A percentile compares a stretch with the other conserved stretches of the same genome.
These are phyloP conservation scores for Anguilla japonica DNA, from an alignment of 2,113 vertebrate genomes.

Conservation along the genomic window DNA sequence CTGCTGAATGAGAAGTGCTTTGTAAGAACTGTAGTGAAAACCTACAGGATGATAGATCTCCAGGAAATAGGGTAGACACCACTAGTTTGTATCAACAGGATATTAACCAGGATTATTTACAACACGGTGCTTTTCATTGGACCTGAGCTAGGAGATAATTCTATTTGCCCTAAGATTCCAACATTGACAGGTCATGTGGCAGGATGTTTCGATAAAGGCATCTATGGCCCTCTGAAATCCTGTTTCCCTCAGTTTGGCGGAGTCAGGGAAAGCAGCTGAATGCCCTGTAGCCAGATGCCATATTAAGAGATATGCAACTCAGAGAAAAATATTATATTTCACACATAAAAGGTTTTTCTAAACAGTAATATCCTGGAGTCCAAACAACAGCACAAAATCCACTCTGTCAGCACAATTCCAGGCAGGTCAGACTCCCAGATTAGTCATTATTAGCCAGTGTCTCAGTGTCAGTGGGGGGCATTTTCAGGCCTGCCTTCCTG, in stretches of 20 bases:
- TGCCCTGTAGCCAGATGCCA: background rate
- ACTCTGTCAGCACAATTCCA: slow-evolving; percentile 26
- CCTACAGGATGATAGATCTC: too few relatives aligned
- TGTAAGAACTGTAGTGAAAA: too few relatives aligned
- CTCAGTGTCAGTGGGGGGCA: background rate
- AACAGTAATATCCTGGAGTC: background rate
- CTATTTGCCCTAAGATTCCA: background rate
- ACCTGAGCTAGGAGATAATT: background rate
- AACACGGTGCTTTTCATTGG: background rate
- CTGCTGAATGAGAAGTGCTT: too few relatives aligned
- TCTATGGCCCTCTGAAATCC: background rate
- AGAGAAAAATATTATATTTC: background rate
- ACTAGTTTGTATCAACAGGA: background rate
- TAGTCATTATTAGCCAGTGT: background rate
- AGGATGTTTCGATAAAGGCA: background rate
- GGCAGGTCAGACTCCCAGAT: slow-evolving; percentile 2
- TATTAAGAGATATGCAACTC: background rate
- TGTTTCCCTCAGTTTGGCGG: background rate
- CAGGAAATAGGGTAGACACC: too few relatives aligned
- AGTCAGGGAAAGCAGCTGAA: slow-evolving; percentile 4
- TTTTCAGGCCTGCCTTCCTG: background rate
- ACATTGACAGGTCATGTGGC: background rate
- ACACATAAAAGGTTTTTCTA: background rate
- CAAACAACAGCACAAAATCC: background rate
- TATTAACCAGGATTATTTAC: background rate